Conservation (phyloP, 1,140 invertebrate species). For the Tetramorium simillimum region DNA sequence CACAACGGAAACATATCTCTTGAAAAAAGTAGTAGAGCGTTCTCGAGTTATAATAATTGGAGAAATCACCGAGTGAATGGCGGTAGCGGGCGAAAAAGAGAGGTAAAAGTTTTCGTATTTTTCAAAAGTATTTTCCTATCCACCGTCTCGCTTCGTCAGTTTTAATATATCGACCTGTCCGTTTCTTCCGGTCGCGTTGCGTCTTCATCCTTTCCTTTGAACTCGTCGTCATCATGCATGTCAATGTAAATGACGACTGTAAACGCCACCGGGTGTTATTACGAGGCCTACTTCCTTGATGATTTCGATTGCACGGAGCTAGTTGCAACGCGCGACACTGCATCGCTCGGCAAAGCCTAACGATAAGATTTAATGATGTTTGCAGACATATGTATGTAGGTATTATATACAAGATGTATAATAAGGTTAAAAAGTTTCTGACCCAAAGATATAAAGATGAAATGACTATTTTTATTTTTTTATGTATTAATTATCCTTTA, state of each 20-base stretch:
- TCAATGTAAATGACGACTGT: background rate
- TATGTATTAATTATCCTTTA: no score
- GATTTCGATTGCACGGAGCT: conserved; percentile 1
- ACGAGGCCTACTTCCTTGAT: conserved; percentile 34
- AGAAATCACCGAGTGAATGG: background rate
- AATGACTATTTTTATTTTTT: background rate
- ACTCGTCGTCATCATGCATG: conserved; percentile 17
- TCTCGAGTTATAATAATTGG: background rate
- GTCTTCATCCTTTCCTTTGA: conserved; percentile 37
- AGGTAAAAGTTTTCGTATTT: background rate
- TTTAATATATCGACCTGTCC: conserved; percentile 28
- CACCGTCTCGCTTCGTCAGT: background rate
- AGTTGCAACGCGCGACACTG: background rate
- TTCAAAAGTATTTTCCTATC: background rate
- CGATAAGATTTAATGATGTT: background rate
- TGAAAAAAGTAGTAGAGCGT: background rate
- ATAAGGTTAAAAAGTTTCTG: no score
- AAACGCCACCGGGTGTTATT: conserved; percentile 44
- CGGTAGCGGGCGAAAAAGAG: background rate
- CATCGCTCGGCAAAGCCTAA: background rate
- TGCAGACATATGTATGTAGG: no score
- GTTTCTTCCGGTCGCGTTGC: conserved; percentile 3
- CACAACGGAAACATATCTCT: background rate
- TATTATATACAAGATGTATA: no score
- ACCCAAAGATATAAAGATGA: background rate